Conservation (phyloP, 1,140 invertebrate species). For the Pogonomyrmex barbatus region DNA sequence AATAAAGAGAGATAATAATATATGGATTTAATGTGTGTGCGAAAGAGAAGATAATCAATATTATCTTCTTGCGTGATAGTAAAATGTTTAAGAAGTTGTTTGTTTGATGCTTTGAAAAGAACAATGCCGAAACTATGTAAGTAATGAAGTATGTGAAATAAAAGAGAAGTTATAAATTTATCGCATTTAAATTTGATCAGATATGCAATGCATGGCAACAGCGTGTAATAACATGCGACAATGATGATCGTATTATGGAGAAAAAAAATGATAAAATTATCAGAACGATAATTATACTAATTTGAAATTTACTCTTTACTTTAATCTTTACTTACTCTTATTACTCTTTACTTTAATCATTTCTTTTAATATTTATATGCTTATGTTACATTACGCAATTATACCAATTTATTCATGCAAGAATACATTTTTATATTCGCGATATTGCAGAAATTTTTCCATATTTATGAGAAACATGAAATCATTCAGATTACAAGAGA, state of each 20-base stretch:
- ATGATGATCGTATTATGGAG: background rate
- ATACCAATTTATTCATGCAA: background rate
- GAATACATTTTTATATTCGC: background rate
- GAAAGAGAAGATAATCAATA: background rate
- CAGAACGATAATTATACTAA: background rate
- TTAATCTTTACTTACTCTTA: too few species aligned
- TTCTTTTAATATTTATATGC: background rate
- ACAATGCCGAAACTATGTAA: background rate
- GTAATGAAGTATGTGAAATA: background rate
- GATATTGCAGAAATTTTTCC: background rate
- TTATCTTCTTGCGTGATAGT: background rate
- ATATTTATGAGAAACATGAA: background rate
- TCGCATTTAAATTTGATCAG: background rate
- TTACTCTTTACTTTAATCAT: too few species aligned
- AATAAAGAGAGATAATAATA: background rate
- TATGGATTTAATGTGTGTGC: background rate
- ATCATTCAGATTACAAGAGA: background rate
- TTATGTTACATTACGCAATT: background rate
- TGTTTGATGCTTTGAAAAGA: background rate
- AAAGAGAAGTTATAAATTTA: background rate
- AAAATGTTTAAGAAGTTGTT: background rate
- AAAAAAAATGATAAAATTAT: constrained; percentile 10
- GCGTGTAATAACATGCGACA: background rate
- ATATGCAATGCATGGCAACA: background rate
- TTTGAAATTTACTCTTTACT: background rate